These are phyloP conservation scores for Harpalus rufipes DNA, from an alignment of 2,888 invertebrate species.

Conservation along the genomic window DNA sequence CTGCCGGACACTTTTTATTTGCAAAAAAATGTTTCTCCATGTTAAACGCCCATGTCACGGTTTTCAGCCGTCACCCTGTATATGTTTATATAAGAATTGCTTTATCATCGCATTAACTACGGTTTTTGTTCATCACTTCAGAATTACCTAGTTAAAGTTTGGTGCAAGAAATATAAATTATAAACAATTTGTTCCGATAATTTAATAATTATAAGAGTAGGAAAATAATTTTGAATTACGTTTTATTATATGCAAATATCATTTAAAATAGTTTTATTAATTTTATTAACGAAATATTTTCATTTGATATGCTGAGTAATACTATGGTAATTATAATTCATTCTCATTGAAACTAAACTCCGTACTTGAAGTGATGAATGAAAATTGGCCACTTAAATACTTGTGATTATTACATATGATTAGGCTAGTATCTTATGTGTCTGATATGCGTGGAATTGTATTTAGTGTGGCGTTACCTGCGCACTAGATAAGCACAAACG, in stretches of 20 bases:
- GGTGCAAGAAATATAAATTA: not conserved
- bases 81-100: not conserved
- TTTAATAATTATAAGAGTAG: not conserved
- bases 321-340: slow-evolving; percentile 25
- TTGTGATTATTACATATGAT: slow-evolving; percentile 47
- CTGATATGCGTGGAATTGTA: not conserved
- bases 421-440: slow-evolving; percentile 48
- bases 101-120: not conserved
- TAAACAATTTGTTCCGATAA: not conserved
- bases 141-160: not conserved
- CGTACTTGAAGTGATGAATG: slow-evolving; percentile 52
- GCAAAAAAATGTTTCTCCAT: no score
- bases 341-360: slow-evolving; percentile 47
- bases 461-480: slow-evolving; percentile 29
- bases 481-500: slow-evolving; percentile 1
- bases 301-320: slow-evolving; percentile 24
- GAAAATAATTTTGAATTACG: not conserved
- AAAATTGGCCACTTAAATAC: slow-evolving; percentile 62
- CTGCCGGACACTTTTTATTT: no score
- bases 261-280: slow-evolving; percentile 5
- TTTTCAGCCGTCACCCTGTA: no score
- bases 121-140: not conserved
- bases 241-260: not conserved
- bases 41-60: no score
- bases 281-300: slow-evolving; percentile 4